Conservation (phyloP, 2,797 vertebrate genomes). For the Phataginus tetradactyla region DNA sequence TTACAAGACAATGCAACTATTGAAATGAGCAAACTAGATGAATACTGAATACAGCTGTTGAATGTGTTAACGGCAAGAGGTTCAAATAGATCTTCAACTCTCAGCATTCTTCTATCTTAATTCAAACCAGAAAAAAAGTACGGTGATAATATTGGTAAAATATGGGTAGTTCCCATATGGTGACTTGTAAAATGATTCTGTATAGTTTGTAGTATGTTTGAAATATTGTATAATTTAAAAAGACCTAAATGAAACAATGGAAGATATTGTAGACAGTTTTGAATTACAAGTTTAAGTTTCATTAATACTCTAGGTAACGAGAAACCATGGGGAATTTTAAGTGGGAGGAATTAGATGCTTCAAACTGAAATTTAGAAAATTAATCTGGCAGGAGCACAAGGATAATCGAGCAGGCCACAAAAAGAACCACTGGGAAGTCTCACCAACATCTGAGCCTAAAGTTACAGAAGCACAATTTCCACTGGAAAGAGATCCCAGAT, state of each 20-base stretch:
- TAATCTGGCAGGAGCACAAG: background rate
- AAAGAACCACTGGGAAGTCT: background rate
- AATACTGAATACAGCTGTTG: background rate
- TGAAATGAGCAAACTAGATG: background rate
- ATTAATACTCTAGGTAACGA: conserved; percentile 53
- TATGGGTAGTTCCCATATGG: background rate
- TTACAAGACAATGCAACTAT: background rate
- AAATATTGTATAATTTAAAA: background rate
- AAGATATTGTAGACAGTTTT: background rate
- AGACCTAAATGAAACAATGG: conserved; percentile 34
- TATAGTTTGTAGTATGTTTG: conserved; percentile 3
- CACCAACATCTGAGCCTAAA: background rate
- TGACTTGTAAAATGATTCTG: background rate
- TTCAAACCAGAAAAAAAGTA: background rate
- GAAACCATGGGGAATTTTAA: conserved; percentile 28
- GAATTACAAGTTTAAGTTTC: conserved; percentile 47
- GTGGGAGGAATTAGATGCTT: conserved; percentile 49
- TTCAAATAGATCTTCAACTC: background rate
- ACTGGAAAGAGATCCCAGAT: background rate
- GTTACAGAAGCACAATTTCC: background rate
- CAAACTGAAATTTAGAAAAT: conserved; percentile 52
- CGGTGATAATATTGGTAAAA: background rate
- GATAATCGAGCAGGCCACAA: background rate
- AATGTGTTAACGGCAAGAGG: background rate
- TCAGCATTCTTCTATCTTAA: background rate